Conservation (phyloP, 2,888 invertebrate species). For the Microctonus aethiopoides region DNA sequence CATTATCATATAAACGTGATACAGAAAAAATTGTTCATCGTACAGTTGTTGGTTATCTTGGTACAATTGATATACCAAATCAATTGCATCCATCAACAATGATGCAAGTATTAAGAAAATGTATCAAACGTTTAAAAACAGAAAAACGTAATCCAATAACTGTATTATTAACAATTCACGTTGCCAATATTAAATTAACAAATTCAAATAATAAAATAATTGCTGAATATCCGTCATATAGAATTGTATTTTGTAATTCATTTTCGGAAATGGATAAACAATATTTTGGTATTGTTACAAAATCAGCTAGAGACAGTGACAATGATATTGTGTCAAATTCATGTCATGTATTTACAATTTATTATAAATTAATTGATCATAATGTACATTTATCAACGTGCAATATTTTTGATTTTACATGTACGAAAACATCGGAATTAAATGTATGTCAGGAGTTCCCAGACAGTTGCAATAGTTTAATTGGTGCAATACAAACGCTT, state of each 20-base stretch:
- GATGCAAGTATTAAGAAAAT: conserved; percentile 81
- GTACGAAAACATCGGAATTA: conserved; percentile 81
- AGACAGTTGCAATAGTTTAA: conserved; percentile 77
- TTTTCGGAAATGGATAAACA: conserved; percentile 91
- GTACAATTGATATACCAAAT: conserved; percentile 95
- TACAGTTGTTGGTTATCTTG: conserved; percentile 92
- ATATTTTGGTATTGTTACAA: conserved; percentile 93
- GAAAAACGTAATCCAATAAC: conserved; percentile 89
- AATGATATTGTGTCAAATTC: conserved; percentile 79
- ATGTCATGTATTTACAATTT: conserved; percentile 95
- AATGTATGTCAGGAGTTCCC: conserved; percentile 91
- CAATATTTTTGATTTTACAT: conserved; percentile 85
- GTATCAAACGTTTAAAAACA: conserved; percentile 87
- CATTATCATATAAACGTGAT: conserved; percentile 59
- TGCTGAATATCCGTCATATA: conserved; percentile 87
- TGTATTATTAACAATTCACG: conserved; percentile 86
- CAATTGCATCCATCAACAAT: conserved; percentile 81
- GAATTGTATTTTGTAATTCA: conserved; percentile 89
- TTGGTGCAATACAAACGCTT: conserved; percentile 71
- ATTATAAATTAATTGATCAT: conserved; percentile 87
- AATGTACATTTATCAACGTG: conserved; percentile 83
- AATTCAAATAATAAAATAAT: conserved; percentile 82
- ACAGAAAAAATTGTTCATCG: conserved; percentile 76
- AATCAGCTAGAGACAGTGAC: conserved; percentile 72
- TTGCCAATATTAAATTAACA: conserved; percentile 82